Evolutionary conservation across 64 coral and sea anemone genomes (phyloP).

Genomic region (Catalaphyllia jardinei): DNA sequence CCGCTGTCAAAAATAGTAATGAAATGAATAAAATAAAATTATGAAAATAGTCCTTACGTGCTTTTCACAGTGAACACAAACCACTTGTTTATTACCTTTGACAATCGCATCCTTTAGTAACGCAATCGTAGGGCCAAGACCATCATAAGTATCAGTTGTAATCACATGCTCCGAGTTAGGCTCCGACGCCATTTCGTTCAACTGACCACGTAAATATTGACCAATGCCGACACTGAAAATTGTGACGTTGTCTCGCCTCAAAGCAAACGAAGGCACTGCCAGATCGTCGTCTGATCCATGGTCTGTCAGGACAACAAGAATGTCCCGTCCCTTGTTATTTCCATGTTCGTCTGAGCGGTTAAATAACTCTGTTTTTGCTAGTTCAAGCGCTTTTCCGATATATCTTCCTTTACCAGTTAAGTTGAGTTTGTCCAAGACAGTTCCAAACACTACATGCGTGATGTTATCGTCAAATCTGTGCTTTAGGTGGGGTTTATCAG

Average conservation of each 20-base stretch:
- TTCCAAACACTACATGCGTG: not conserved
- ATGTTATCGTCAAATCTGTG: not conserved
- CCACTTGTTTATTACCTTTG: not conserved
- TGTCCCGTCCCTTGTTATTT: not conserved
- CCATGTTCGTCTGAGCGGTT: not conserved
- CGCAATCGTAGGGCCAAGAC: not conserved
- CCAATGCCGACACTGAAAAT: slow-evolving; percentile 8
- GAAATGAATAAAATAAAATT: too few relatives aligned
- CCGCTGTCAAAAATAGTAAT: too few relatives aligned
- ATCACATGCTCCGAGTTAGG: slow-evolving; percentile 12
- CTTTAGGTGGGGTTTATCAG: not conserved
- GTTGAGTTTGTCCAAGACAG: not conserved
- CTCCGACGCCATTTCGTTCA: not conserved
- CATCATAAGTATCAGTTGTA: not conserved
- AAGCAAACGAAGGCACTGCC: not conserved
- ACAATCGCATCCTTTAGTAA: not conserved
- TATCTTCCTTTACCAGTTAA: not conserved
- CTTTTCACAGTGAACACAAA: too few relatives aligned
- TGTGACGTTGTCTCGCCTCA: not conserved
- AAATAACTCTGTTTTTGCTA: not conserved
- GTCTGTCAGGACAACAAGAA: not conserved
- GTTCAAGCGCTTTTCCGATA: slow-evolving; percentile 1
- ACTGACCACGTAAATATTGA: not conserved
- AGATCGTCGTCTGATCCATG: not conserved
- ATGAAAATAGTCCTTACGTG: too few relatives aligned